Percentiles rank a stretch among this genome's conserved stretches.
These are phyloP conservation scores for Echinops telfairi DNA, from an alignment of 2,113 vertebrate species.

Conservation along the genomic window DNA sequence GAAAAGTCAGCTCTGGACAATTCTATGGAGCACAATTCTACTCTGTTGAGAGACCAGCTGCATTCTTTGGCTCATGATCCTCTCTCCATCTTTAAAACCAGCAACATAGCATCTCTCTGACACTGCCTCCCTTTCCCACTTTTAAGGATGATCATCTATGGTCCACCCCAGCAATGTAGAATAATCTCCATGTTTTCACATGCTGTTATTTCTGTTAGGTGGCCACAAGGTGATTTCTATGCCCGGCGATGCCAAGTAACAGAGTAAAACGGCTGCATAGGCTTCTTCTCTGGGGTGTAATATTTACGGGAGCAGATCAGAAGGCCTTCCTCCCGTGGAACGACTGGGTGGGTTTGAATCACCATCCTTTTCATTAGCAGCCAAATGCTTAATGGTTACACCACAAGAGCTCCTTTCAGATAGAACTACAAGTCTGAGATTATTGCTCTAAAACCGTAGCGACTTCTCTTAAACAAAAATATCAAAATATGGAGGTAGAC, in stretches of 20 bases:
- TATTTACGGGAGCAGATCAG: neutral
- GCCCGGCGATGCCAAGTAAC: neutral
- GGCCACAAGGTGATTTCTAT: neutral
- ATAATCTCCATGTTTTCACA: neutral
- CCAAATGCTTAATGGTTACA: neutral
- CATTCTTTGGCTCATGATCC: too few relatives aligned
- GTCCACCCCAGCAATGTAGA: neutral
- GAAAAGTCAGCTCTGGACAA: neutral
- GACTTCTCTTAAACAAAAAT: neutral
- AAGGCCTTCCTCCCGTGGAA: too few relatives aligned
- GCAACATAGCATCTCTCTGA: neutral
- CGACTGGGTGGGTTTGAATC: too few relatives aligned
- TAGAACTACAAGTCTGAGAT: too few relatives aligned
- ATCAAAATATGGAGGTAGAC: neutral
- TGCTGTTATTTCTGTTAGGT: neutral
- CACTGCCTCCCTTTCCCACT: neutral
- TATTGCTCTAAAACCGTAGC: too few relatives aligned
- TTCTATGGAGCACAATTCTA: neutral
- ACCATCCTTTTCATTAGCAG: neutral
- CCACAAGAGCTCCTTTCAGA: neutral
- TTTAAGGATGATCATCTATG: conserved; percentile 18
- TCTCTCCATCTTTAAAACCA: neutral
- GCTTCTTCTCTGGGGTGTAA: neutral
- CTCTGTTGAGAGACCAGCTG: neutral
- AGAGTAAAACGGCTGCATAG: neutral